A percentile compares a stretch with the other conserved stretches of the same genome.
phyloP scores from a whole-genome alignment of 2,888 invertebrate genomes.

The Torymus auratus region DNA sequence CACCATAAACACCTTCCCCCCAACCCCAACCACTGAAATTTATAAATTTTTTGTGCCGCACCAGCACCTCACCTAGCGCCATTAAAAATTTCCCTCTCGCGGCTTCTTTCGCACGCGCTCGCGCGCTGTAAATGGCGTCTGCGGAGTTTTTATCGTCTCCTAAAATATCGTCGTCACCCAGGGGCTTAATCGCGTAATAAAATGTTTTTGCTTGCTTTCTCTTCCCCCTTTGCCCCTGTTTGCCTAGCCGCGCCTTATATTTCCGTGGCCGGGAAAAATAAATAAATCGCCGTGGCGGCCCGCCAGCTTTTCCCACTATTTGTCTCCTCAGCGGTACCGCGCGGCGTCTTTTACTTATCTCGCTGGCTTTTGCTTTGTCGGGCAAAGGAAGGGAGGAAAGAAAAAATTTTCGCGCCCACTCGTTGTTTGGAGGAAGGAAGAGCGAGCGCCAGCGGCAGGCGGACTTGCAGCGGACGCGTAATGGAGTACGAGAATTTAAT shows the following conservation, averaged over 20 bases:
- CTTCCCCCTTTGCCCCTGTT: slow-evolving; percentile 63
- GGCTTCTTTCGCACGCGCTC: slow-evolving; percentile 38
- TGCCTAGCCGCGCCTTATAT: slow-evolving; percentile 62
- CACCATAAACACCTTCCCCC: too few species aligned
- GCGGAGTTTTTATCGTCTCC: slow-evolving; percentile 64
- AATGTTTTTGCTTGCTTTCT: slow-evolving; percentile 68
- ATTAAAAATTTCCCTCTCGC: slow-evolving; percentile 43
- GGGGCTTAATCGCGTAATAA: slow-evolving; percentile 73
- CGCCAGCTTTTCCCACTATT: slow-evolving; percentile 66
- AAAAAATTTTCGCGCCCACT: slow-evolving; percentile 41
- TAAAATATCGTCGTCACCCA: slow-evolving; percentile 71
- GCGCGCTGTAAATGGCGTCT: slow-evolving; percentile 59
- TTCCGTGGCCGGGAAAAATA: slow-evolving; percentile 65
- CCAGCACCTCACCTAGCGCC: too few species aligned
- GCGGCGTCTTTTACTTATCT: slow-evolving; percentile 49
- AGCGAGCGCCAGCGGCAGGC: slow-evolving; percentile 2
- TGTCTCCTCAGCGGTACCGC: slow-evolving; percentile 40
- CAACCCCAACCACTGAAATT: too few species aligned
- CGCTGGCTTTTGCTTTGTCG: slow-evolving; percentile 15
- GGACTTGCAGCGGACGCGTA: slow-evolving; percentile 19
- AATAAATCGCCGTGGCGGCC: slow-evolving; percentile 70
- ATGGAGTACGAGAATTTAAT: slow-evolving; percentile 34
- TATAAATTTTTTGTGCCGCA: too few species aligned
- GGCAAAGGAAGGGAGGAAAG: background rate
- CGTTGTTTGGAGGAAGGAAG: background rate